Percentiles rank a stretch among this genome's conserved stretches.
These are phyloP conservation scores for Atrichornis clamosus DNA, from an alignment of 2,113 vertebrate species.

Conservation along the genomic window DNA sequence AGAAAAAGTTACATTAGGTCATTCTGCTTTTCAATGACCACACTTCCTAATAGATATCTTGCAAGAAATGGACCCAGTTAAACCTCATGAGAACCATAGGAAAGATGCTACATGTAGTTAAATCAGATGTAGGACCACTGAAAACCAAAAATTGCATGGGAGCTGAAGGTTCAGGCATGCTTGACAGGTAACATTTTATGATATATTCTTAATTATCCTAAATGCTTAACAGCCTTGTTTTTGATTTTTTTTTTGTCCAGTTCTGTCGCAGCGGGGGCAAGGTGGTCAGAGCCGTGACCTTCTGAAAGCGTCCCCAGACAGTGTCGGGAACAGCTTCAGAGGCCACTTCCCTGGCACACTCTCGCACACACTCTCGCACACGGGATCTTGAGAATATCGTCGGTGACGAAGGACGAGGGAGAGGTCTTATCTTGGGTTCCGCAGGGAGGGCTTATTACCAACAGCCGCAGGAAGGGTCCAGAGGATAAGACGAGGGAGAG, in stretches of 20 bases:
- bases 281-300: too few relatives aligned
- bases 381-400: too few relatives aligned
- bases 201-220: background rate
- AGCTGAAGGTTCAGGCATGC: background rate
- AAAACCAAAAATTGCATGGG: rapidly evolving
- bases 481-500: too few relatives aligned
- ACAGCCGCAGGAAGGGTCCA: too few relatives aligned
- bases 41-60: background rate
- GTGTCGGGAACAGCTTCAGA: too few relatives aligned
- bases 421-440: too few relatives aligned
- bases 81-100: background rate
- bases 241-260: background rate
- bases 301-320: too few relatives aligned
- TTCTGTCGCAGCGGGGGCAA: too few relatives aligned
- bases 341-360: too few relatives aligned
- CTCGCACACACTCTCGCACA: too few relatives aligned
- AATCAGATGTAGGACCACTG: background rate
- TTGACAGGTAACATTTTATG: background rate
- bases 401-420: too few relatives aligned
- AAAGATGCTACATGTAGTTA: background rate
- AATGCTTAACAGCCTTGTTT: background rate
- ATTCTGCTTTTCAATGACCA: background rate
- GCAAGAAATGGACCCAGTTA: background rate
- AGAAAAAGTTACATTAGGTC: background rate
- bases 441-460: too few relatives aligned